phyloP scores from a whole-genome alignment of 2,797 vertebrate species.

The Hypotaenidia philippensis region DNA sequence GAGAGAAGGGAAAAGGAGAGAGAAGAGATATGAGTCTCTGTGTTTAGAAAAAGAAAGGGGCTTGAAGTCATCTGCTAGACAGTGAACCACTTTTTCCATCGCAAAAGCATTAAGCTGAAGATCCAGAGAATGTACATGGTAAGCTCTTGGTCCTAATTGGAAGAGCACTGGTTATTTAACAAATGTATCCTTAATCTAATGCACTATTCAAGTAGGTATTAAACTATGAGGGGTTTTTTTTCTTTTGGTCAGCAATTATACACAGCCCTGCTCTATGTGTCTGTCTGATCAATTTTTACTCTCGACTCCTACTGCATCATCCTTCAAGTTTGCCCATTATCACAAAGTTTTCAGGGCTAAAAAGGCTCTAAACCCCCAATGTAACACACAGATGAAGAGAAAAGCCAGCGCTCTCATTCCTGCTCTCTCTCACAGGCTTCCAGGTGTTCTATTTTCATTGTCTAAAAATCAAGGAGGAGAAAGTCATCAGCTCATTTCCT shows the following conservation, averaged over 20 bases:
- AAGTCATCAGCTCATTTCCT: slow-evolving; percentile 54
- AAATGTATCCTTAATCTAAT: slow-evolving; percentile 18
- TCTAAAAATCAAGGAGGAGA: slow-evolving; percentile 38
- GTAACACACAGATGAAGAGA: not conserved
- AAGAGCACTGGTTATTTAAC: slow-evolving; percentile 34
- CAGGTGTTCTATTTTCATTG: slow-evolving; percentile 53
- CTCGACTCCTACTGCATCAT: not conserved
- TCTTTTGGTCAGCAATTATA: slow-evolving; percentile 47
- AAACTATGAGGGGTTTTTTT: slow-evolving; percentile 4
- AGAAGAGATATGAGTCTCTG: not conserved
- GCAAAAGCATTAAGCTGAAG: slow-evolving; percentile 8
- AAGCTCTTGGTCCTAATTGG: slow-evolving; percentile 8
- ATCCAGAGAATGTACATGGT: not conserved
- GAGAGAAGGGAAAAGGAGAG: not conserved
- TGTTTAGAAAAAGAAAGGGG: not conserved
- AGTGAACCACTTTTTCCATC: not conserved
- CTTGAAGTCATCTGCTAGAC: slow-evolving; percentile 12
- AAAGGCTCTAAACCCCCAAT: not conserved
- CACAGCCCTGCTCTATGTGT: not conserved
- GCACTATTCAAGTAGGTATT: slow-evolving; percentile 40
- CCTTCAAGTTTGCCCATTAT: slow-evolving; percentile 49
- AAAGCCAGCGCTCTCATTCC: not conserved
- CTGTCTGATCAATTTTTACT: slow-evolving; percentile 56
- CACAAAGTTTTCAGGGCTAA: slow-evolving; percentile 3
- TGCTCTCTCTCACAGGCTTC: not conserved